A percentile compares a stretch with the other conserved stretches of the same genome.
phyloP scores from a whole-genome alignment of 2,113 vertebrate species.

The Hiodon tergisus region DNA sequence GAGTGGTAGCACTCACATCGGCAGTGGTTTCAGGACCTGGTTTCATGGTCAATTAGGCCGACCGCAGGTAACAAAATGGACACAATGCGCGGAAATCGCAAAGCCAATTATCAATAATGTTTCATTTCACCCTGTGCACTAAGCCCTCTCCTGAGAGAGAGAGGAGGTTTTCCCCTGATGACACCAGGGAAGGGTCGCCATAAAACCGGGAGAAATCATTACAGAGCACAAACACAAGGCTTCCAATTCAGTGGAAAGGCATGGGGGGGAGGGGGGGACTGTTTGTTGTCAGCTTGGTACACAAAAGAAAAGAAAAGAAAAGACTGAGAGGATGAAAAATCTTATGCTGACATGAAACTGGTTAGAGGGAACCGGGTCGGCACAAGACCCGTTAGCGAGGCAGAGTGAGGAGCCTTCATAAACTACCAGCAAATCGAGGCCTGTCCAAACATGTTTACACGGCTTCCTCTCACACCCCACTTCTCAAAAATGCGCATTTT shows the following conservation, averaged over 20 bases:
- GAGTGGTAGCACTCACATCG: slow-evolving; percentile 43
- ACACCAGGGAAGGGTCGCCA: slow-evolving; percentile 42
- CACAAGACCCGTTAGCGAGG: neutral
- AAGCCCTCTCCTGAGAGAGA: neutral
- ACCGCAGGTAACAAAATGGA: slow-evolving; percentile 64
- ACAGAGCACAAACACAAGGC: slow-evolving; percentile 32
- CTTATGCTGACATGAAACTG: neutral
- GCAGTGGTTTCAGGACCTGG: slow-evolving; percentile 47
- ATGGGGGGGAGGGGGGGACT: slow-evolving; percentile 11
- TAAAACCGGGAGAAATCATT: slow-evolving; percentile 37
- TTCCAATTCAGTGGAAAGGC: slow-evolving; percentile 31
- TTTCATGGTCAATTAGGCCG: slow-evolving; percentile 70
- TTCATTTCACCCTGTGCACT: slow-evolving; percentile 57
- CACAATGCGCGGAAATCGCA: slow-evolving; percentile 55
- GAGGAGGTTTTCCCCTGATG: neutral
- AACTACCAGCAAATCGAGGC: too few species aligned
- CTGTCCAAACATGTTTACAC: too few species aligned
- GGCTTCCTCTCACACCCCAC: too few species aligned
- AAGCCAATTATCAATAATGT: slow-evolving; percentile 66
- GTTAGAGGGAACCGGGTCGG: neutral
- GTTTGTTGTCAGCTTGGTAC: slow-evolving; percentile 30
- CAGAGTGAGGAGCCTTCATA: neutral
- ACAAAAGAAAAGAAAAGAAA: neutral
- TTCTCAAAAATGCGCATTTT: too few species aligned
- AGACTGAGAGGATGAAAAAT: too few species aligned